These are phyloP conservation scores for Pinctada fucata DNA, from an alignment of 2,888 invertebrate species.

Conservation along the genomic window DNA sequence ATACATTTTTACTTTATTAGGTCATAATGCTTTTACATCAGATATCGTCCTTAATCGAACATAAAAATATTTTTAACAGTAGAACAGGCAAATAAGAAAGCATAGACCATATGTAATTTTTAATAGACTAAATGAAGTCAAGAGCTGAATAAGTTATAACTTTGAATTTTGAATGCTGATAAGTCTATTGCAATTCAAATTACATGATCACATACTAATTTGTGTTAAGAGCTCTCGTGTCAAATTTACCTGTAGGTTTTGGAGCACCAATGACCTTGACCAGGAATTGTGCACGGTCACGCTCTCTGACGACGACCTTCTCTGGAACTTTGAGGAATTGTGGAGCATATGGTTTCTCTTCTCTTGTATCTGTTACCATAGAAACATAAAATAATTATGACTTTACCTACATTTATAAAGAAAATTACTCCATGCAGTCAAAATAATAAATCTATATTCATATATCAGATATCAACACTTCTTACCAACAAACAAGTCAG, in stretches of 20 bases:
- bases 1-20: no score
- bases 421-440: neutral
- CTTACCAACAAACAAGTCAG: constrained; percentile 73
- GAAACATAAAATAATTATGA: neutral
- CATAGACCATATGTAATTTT: no score
- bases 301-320: constrained; percentile 90
- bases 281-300: constrained; percentile 89
- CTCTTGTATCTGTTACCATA: constrained; percentile 59
- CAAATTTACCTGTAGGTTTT: constrained; percentile 84
- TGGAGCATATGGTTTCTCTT: constrained; percentile 82
- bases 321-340: constrained; percentile 94
- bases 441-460: neutral
- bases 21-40: no score
- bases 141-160: no score
- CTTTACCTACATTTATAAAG: neutral
- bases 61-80: no score
- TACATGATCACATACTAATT: no score
- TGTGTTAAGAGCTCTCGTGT: neutral
- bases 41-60: no score
- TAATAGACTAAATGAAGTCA: no score
- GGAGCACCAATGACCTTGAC: constrained; percentile 93
- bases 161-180: no score
- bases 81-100: no score
- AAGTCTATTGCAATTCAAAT: no score
- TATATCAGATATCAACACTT: constrained; percentile 10